Conservation (phyloP, 2,797 vertebrate species). For the Malurus leucopterus region DNA sequence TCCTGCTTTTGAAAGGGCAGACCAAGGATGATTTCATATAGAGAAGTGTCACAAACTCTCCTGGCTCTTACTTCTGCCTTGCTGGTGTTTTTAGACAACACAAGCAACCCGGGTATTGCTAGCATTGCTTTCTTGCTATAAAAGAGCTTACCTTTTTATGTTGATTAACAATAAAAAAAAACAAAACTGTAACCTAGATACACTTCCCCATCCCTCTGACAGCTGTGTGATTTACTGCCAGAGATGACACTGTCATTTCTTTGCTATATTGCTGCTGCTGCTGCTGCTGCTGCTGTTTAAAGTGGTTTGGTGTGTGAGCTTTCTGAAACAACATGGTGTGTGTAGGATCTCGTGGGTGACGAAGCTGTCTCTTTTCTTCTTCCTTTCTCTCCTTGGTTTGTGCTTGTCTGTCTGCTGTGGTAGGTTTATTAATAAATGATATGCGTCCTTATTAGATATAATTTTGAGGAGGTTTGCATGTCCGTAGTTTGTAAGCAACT, state of each 20-base stretch:
- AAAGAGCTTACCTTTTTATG: background rate
- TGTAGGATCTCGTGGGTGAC: constrained; percentile 15
- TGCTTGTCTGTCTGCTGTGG: constrained; percentile 64
- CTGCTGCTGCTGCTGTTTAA: constrained; percentile 71
- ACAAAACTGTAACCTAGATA: background rate
- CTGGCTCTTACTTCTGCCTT: background rate
- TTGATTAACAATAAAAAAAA: background rate
- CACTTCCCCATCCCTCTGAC: background rate
- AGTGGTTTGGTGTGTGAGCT: constrained; percentile 45
- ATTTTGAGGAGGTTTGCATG: constrained; percentile 83
- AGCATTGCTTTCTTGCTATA: background rate
- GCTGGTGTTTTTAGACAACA: background rate
- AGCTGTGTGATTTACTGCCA: background rate
- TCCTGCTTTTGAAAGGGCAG: background rate
- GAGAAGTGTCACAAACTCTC: background rate
- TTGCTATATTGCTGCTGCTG: constrained; percentile 60
- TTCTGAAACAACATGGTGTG: background rate
- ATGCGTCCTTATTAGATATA: constrained; percentile 32
- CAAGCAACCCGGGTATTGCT: background rate
- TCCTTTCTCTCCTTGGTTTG: background rate
- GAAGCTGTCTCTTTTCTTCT: constrained; percentile 5
- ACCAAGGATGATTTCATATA: background rate
- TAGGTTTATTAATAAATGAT: constrained; percentile 28
- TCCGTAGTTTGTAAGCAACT: constrained; percentile 78
- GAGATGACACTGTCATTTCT: background rate